Evolutionary conservation across 2,797 vertebrate genomes (phyloP).

Genomic region (Megalops cyprinoides): DNA sequence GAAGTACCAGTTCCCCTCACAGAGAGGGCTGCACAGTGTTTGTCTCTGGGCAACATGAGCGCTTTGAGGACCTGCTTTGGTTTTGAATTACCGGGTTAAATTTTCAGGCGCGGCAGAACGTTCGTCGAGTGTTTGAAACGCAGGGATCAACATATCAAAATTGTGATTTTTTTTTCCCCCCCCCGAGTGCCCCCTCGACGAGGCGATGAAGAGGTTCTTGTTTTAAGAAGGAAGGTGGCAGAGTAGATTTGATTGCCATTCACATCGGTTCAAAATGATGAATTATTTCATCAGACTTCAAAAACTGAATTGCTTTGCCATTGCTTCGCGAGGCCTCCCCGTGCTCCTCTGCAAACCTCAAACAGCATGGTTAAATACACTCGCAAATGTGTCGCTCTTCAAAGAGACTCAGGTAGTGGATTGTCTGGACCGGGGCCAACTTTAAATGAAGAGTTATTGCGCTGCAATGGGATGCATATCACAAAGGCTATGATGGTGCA

Average conservation of each 20-base stretch:
- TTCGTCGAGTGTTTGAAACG: background rate
- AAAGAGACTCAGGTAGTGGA: slow-evolving; percentile 83
- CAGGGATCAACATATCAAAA: background rate
- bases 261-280: slow-evolving; percentile 65
- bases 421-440: slow-evolving; percentile 71
- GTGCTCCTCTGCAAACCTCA: slow-evolving; percentile 70
- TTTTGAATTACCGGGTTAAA: background rate
- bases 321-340: slow-evolving; percentile 69
- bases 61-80: slow-evolving; percentile 3
- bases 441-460: slow-evolving; percentile 78
- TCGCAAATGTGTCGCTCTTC: slow-evolving; percentile 79
- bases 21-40: too few relatives aligned
- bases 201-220: background rate
- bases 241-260: slow-evolving; percentile 26
- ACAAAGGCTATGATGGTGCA: slow-evolving; percentile 63
- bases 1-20: background rate
- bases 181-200: background rate
- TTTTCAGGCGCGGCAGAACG: background rate
- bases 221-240: background rate
- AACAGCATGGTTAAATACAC: slow-evolving; percentile 83
- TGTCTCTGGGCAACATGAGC: background rate
- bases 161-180: background rate
- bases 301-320: slow-evolving; percentile 71
- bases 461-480: slow-evolving; percentile 66
- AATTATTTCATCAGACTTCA: slow-evolving; percentile 78